Percentiles rank a stretch among this genome's conserved stretches.
phyloP scores from a whole-genome alignment of 2,113 vertebrate genomes.

The Lepidothrix coronata region DNA sequence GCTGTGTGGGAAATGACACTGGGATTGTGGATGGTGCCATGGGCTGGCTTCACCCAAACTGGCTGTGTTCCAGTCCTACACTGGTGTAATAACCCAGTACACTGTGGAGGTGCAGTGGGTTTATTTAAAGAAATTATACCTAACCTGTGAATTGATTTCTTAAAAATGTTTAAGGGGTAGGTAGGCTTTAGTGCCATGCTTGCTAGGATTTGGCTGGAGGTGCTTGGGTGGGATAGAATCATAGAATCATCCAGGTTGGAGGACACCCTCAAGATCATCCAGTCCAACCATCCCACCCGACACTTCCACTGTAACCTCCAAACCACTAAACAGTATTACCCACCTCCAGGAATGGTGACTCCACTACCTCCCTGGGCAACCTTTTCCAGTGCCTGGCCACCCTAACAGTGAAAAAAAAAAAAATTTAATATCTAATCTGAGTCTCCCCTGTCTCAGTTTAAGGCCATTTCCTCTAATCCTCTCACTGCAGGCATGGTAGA shows the following conservation, averaged over 20 bases:
- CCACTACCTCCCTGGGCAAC: not conserved
- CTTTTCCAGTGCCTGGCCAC: not conserved
- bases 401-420: not conserved
- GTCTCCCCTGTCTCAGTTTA: not conserved
- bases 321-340: not conserved
- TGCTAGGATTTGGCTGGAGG: not conserved
- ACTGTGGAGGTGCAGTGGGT: rapidly evolving
- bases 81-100: rapidly evolving
- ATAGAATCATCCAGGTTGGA: not conserved
- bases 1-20: no score
- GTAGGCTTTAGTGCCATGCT: not conserved
- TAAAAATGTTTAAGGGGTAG: rapidly evolving
- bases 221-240: not conserved
- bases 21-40: not conserved
- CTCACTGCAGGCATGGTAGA: not conserved
- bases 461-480: not conserved
- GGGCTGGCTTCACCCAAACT: not conserved
- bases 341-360: not conserved
- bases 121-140: not conserved
- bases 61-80: not conserved
- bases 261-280: not conserved
- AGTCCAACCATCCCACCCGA: not conserved
- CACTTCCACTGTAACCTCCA: not conserved
- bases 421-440: not conserved
- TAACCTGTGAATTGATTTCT: not conserved